These are phyloP conservation scores for Aporophyla nigra DNA, from an alignment of 2,888 invertebrate genomes.

Conservation along the genomic window DNA sequence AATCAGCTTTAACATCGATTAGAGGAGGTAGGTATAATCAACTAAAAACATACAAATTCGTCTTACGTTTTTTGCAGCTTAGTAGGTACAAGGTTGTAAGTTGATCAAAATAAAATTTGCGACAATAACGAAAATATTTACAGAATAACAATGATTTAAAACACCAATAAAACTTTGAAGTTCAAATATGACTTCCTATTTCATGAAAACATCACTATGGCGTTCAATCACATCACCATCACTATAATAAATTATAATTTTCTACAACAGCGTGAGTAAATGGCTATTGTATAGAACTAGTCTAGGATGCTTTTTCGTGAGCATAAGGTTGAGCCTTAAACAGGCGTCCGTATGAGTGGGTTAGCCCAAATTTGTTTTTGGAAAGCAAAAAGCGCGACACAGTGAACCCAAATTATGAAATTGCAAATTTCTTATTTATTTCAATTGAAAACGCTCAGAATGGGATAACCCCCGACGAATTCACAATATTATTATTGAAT, in stretches of 20 bases:
- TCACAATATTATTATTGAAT: not conserved
- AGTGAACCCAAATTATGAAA: not conserved
- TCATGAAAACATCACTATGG: not conserved
- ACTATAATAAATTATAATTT: not conserved
- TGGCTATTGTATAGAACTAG: not conserved
- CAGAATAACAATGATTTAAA: not conserved
- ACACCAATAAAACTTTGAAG: not conserved
- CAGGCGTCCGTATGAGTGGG: not conserved
- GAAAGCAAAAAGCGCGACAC: not conserved
- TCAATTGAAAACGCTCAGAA: not conserved
- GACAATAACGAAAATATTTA: not conserved
- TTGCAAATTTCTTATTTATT: not conserved
- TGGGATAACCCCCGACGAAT: not conserved
- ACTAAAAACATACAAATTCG: not conserved
- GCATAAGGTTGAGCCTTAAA: not conserved
- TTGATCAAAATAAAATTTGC: not conserved
- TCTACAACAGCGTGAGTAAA: not conserved
- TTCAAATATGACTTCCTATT: not conserved
- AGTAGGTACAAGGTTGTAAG: not conserved
- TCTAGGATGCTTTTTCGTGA: not conserved
- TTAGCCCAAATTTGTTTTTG: not conserved
- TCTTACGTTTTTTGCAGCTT: not conserved
- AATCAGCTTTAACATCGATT: slow-evolving; percentile 9
- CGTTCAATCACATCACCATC: not conserved
- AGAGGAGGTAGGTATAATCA: not conserved